Conservation (phyloP, 2,113 vertebrate genomes). For the Entomyzon cyanotis region DNA sequence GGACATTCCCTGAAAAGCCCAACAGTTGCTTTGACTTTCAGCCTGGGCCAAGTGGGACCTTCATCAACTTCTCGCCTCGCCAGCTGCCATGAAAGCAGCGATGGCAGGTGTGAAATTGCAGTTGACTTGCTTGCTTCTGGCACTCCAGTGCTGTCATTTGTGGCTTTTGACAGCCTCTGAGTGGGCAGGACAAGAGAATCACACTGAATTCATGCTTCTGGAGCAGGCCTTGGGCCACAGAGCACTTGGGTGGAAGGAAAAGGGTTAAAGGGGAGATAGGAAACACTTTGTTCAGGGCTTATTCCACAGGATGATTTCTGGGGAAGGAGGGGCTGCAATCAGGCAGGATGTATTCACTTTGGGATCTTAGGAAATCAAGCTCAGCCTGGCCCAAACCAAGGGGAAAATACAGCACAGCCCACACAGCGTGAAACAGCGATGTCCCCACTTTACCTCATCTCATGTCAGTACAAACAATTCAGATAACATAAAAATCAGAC, state of each 20-base stretch:
- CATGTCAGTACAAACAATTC: not conserved
- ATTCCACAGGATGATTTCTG: not conserved
- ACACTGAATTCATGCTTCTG: not conserved
- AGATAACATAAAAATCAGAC: not conserved
- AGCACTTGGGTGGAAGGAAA: not conserved
- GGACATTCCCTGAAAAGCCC: constrained; percentile 36
- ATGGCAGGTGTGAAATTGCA: constrained; percentile 63
- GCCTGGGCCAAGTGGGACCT: constrained; percentile 45
- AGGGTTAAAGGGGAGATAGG: not conserved
- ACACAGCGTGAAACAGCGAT: fast-evolving
- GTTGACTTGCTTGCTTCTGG: constrained; percentile 48
- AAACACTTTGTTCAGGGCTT: not conserved
- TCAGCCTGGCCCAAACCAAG: not conserved
- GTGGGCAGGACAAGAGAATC: not conserved
- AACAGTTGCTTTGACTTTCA: constrained; percentile 60
- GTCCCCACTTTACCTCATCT: not conserved
- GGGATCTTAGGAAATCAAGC: not conserved
- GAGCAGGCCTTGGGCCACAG: not conserved
- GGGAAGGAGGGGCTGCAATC: not conserved
- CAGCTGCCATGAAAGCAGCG: constrained; percentile 38
- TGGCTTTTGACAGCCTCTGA: constrained; percentile 28
- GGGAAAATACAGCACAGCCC: not conserved
- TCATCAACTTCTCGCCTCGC: constrained; percentile 53
- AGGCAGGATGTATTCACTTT: not conserved
- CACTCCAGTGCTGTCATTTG: constrained; percentile 35